Conservation (phyloP, 2,797 vertebrate genomes). For the Bradypodion pumilum region DNA sequence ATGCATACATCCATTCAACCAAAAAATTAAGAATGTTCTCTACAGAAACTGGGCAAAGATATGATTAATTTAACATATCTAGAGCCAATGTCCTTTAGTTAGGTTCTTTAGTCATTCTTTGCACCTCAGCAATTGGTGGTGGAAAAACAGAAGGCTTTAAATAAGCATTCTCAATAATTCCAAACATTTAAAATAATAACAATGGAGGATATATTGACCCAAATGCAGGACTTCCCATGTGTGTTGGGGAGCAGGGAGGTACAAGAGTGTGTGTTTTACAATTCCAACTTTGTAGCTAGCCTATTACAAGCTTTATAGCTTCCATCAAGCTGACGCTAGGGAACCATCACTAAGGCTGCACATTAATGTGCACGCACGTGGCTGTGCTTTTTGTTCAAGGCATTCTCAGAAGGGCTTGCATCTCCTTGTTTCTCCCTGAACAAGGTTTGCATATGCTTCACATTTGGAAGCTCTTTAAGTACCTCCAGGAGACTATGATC, state of each 20-base stretch:
- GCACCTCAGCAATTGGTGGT: no score
- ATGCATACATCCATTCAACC: background rate
- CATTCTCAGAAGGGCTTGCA: conserved; percentile 34
- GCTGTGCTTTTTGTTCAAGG: conserved; percentile 35
- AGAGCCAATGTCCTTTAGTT: background rate
- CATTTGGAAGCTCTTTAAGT: background rate
- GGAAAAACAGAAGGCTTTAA: background rate
- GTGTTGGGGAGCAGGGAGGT: background rate
- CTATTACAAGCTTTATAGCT: conserved; percentile 42
- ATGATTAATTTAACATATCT: background rate
- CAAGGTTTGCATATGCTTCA: conserved; percentile 33
- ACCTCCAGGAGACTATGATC: conserved; percentile 4
- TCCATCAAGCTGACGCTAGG: conserved; percentile 41
- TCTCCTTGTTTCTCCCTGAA: conserved; percentile 47
- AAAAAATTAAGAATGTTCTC: background rate
- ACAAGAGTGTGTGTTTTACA: background rate
- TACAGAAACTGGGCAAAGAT: background rate
- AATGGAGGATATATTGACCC: conserved; percentile 7
- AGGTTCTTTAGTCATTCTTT: background rate
- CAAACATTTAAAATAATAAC: no score
- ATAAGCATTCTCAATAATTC: no score
- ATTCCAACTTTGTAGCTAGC: conserved; percentile 39
- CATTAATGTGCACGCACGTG: conserved; percentile 47
- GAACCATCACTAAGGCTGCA: conserved; percentile 43
- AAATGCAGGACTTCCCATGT: conserved; percentile 29